These are phyloP conservation scores for Turnix velox DNA, from an alignment of 2,113 vertebrate species.

Conservation along the genomic window DNA sequence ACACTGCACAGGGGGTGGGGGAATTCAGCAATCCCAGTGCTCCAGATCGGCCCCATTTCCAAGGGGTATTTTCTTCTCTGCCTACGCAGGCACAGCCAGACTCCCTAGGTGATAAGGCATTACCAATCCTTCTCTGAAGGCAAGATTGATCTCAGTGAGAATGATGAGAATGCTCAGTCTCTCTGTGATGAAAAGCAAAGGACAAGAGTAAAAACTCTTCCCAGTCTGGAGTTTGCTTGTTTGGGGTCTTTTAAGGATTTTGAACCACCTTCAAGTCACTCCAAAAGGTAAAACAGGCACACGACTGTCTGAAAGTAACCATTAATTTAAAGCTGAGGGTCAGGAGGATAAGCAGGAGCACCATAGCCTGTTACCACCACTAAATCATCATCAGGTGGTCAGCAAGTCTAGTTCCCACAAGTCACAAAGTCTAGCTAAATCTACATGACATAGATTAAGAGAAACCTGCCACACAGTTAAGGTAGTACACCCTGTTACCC, in stretches of 20 bases:
- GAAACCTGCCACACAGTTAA: background rate
- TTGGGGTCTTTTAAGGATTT: background rate
- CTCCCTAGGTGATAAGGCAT: background rate
- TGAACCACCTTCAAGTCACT: background rate
- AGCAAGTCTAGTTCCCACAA: background rate
- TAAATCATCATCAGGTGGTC: background rate
- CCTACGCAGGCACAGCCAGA: background rate
- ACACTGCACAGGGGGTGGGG: rapidly evolving
- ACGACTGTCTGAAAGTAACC: background rate
- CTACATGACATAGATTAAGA: background rate
- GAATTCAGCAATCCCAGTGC: background rate
- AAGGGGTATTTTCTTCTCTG: background rate
- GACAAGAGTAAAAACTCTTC: background rate
- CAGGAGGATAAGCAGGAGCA: background rate
- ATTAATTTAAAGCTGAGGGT: background rate
- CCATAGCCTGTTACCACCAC: background rate
- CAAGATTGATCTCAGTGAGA: background rate
- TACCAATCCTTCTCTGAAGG: background rate
- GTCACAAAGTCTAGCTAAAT: background rate
- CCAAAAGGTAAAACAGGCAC: background rate
- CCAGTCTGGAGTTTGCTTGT: background rate
- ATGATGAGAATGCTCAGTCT: background rate
- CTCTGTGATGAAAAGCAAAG: background rate
- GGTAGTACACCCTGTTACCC: background rate
- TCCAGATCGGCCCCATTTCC: background rate